Evolutionary conservation across 2,797 vertebrate genomes (phyloP).

Genomic region (Acomys russatus): DNA sequence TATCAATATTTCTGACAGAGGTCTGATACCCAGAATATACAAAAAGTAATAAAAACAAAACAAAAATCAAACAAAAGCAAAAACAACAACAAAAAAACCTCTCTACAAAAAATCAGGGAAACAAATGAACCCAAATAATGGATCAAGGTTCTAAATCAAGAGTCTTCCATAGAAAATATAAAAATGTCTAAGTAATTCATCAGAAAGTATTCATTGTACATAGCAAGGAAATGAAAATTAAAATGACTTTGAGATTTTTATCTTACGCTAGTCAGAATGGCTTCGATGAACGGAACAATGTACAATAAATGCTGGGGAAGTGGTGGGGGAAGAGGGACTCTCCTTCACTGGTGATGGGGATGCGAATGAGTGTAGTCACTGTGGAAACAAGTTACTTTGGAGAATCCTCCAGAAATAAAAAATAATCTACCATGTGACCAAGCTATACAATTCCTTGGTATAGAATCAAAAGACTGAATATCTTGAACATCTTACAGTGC

Average conservation of each 20-base stretch:
- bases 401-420: background rate
- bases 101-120: background rate
- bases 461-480: background rate
- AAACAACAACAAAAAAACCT: background rate
- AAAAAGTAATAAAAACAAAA: background rate
- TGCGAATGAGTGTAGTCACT: background rate
- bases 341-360: background rate
- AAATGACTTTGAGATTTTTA: background rate
- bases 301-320: background rate
- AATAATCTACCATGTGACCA: background rate
- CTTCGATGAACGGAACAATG: background rate
- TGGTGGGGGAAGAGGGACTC: background rate
- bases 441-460: background rate
- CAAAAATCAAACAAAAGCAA: background rate
- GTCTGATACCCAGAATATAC: background rate
- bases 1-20: background rate
- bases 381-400: background rate
- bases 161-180: background rate
- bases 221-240: background rate
- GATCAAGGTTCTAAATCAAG: background rate
- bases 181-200: background rate
- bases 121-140: background rate
- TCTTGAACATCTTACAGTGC: background rate
- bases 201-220: background rate
- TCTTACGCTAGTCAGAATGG: background rate